These are phyloP conservation scores for Calcarius lapponicus DNA, from an alignment of 2,797 vertebrate genomes.

Conservation along the genomic window DNA sequence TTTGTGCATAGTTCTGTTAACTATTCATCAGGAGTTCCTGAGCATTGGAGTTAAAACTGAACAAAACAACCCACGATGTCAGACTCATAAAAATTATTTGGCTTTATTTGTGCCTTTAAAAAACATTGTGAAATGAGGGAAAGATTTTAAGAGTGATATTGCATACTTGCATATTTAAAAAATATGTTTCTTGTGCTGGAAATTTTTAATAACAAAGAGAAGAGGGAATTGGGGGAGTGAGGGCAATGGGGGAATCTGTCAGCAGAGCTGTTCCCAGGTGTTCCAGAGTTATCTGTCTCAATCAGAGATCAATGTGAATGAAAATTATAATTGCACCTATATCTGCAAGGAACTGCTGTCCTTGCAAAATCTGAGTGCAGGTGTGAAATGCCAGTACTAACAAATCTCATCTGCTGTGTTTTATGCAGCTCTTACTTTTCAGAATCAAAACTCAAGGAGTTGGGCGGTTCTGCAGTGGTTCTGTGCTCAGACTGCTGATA, in stretches of 20 bases:
- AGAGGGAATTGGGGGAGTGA: neutral
- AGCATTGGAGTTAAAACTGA: neutral
- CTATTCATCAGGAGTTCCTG: neutral
- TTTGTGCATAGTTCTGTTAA: neutral
- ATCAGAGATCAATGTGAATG: neutral
- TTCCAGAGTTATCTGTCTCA: neutral
- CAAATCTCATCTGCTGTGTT: neutral
- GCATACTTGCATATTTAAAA: neutral
- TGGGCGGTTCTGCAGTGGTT: neutral
- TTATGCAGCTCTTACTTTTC: neutral
- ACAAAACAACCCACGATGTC: neutral
- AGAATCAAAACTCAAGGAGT: neutral
- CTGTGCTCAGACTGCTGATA: neutral
- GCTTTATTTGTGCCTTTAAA: constrained; percentile 18
- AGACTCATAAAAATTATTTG: neutral
- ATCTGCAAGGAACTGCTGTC: neutral
- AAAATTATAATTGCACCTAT: neutral
- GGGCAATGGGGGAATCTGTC: neutral
- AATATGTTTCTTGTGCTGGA: neutral
- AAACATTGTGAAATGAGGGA: neutral
- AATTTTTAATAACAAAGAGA: neutral
- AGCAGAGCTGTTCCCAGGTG: neutral
- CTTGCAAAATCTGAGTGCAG: neutral
- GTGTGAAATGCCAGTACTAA: neutral
- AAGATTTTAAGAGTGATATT: neutral